Evolutionary conservation across 2,888 invertebrate genomes (phyloP).

Genomic region (Andrena trimmerana): DNA sequence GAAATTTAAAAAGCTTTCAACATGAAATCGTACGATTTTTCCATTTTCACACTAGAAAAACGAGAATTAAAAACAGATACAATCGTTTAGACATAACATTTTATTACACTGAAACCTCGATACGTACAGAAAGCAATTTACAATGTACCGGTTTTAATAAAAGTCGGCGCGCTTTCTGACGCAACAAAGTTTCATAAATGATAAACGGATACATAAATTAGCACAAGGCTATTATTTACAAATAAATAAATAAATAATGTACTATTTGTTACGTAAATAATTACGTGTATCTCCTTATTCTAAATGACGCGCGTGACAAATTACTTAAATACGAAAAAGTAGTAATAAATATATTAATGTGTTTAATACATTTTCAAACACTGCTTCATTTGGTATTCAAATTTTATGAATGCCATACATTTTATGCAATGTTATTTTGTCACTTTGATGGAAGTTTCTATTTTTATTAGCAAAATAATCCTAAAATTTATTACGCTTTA

Average conservation of each 20-base stretch:
- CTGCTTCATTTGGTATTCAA: too few relatives aligned
- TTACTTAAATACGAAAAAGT: not conserved
- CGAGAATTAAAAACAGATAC: not conserved
- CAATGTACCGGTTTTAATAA: not conserved
- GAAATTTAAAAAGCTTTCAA: too few relatives aligned
- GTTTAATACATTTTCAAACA: too few relatives aligned
- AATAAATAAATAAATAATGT: not conserved
- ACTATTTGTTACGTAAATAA: not conserved
- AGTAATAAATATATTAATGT: not conserved
- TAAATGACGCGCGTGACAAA: not conserved
- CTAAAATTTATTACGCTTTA: too few relatives aligned
- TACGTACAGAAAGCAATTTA: constrained; percentile 36
- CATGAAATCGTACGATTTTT: too few relatives aligned
- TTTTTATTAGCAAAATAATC: too few relatives aligned
- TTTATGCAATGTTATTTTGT: too few relatives aligned
- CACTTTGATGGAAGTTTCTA: too few relatives aligned
- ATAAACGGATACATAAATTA: constrained; percentile 16
- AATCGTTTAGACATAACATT: not conserved
- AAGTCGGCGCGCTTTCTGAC: constrained; percentile 19
- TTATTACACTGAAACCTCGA: constrained; percentile 31
- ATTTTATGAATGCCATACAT: too few relatives aligned
- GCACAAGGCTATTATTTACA: constrained; percentile 43
- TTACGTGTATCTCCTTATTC: not conserved
- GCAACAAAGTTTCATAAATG: constrained; percentile 29
- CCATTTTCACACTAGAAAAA: too few relatives aligned